phyloP scores from a whole-genome alignment of 92 coral and sea anemone species.

The Parazoanthus darwini region DNA sequence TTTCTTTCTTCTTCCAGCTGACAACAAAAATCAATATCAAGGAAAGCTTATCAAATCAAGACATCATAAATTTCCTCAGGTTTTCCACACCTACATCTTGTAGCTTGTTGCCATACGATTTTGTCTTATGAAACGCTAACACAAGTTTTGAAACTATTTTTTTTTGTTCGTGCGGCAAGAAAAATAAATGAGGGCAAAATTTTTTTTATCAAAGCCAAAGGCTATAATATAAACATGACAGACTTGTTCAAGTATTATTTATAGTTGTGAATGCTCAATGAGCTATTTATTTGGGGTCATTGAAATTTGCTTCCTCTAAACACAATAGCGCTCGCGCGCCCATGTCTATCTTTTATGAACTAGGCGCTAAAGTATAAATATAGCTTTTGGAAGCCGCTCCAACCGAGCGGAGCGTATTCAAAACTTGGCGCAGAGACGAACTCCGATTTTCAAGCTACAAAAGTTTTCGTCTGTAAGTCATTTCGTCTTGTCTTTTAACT shows the following conservation, averaged over 20 bases:
- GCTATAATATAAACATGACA: conserved; percentile 3
- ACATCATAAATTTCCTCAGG: background rate
- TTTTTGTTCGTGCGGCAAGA: background rate
- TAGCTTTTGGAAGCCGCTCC: background rate
- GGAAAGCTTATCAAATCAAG: background rate
- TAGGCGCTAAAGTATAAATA: conserved; percentile 11
- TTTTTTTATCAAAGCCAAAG: background rate
- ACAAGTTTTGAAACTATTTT: background rate
- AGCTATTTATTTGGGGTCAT: conserved; percentile 29
- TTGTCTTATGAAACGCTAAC: background rate
- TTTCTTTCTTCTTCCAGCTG: conserved; percentile 19
- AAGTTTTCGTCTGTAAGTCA: conserved; percentile 23
- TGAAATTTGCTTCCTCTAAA: conserved; percentile 13
- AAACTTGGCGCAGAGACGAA: background rate
- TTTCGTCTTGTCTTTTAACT: background rate
- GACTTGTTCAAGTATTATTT: conserved; percentile 29
- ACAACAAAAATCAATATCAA: background rate
- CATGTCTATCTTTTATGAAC: conserved; percentile 26
- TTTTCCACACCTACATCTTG: background rate
- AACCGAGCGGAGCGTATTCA: conserved; percentile 23
- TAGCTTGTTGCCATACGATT: background rate
- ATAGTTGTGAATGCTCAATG: conserved; percentile 38
- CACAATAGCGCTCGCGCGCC: conserved; percentile 40
- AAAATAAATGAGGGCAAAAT: background rate
- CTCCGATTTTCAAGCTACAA: background rate